Evolutionary conservation across 2,113 vertebrate genomes (phyloP).

Genomic region (Empidonax alnorum): DNA sequence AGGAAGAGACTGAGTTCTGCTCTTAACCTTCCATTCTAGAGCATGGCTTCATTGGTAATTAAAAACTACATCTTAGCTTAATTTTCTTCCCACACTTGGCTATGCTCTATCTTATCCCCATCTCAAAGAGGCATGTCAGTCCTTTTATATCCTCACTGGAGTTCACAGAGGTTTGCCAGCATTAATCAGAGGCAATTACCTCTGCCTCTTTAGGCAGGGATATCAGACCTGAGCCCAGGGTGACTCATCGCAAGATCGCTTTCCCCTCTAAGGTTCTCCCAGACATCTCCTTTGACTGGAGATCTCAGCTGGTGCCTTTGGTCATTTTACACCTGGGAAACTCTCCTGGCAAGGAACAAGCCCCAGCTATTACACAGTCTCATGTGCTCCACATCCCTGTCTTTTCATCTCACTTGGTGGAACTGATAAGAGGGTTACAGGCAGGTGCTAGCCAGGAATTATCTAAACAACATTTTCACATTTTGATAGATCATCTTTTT

Average conservation of each 20-base stretch:
- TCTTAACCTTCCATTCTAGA: slow-evolving; percentile 3
- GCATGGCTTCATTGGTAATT: slow-evolving; percentile 45
- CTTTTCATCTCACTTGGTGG: not conserved
- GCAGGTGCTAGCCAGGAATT: not conserved
- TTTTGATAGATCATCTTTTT: not conserved
- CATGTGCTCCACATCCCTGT: not conserved
- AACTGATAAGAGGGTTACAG: not conserved
- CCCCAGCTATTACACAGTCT: not conserved
- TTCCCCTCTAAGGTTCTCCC: slow-evolving; percentile 8
- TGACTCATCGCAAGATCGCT: slow-evolving; percentile 13
- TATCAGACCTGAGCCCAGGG: slow-evolving; percentile 36
- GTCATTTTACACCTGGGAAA: slow-evolving; percentile 21
- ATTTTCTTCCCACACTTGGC: slow-evolving; percentile 60
- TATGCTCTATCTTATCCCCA: slow-evolving; percentile 50
- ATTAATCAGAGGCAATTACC: slow-evolving; percentile 58
- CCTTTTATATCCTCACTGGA: slow-evolving; percentile 53
- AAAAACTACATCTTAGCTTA: slow-evolving; percentile 53
- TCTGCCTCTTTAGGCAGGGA: slow-evolving; percentile 23
- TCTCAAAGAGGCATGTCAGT: slow-evolving; percentile 47
- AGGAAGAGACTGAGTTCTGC: not conserved
- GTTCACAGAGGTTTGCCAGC: slow-evolving; percentile 59
- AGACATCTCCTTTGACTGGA: slow-evolving; percentile 34
- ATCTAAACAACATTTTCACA: not conserved
- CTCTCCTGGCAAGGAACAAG: slow-evolving; percentile 8
- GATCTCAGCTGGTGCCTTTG: slow-evolving; percentile 4